These are phyloP conservation scores for Dolomedes plantarius DNA, from an alignment of 2,888 invertebrate genomes.

Conservation along the genomic window DNA sequence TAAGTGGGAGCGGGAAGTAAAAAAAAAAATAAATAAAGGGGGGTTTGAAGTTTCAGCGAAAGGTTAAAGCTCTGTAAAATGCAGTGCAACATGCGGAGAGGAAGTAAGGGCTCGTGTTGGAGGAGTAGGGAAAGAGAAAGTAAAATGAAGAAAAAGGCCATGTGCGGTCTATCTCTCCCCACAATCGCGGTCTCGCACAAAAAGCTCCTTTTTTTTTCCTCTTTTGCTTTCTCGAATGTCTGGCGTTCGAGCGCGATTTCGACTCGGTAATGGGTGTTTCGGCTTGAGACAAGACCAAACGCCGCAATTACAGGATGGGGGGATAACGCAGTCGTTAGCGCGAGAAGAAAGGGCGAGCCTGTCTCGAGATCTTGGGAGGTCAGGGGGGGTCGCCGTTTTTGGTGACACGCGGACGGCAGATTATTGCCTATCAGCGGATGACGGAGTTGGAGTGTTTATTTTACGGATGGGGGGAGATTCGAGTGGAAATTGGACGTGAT, in stretches of 20 bases:
- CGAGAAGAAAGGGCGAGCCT: neutral
- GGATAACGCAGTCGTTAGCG: neutral
- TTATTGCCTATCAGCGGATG: neutral
- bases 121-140: too few relatives aligned
- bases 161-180: neutral
- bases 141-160: neutral
- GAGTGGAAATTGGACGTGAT: neutral
- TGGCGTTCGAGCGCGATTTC: neutral
- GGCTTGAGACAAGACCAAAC: neutral
- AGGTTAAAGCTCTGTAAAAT: too few relatives aligned
- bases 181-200: neutral
- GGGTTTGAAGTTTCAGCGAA: too few relatives aligned
- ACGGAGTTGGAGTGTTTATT: conserved; percentile 1
- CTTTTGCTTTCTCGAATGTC: too few relatives aligned
- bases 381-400: neutral
- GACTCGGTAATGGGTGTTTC: neutral
- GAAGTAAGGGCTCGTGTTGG: too few relatives aligned
- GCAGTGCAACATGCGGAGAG: too few relatives aligned
- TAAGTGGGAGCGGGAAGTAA: too few relatives aligned
- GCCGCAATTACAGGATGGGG: neutral
- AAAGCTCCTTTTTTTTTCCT: too few relatives aligned
- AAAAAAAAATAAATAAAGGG: too few relatives aligned
- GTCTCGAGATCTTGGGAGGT: neutral
- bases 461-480: neutral
- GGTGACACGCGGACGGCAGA: neutral